A percentile compares a stretch with the other conserved stretches of the same genome.
Evolutionary conservation across 2,888 invertebrate genomes (phyloP).

Genomic region (Carcina quercana): DNA sequence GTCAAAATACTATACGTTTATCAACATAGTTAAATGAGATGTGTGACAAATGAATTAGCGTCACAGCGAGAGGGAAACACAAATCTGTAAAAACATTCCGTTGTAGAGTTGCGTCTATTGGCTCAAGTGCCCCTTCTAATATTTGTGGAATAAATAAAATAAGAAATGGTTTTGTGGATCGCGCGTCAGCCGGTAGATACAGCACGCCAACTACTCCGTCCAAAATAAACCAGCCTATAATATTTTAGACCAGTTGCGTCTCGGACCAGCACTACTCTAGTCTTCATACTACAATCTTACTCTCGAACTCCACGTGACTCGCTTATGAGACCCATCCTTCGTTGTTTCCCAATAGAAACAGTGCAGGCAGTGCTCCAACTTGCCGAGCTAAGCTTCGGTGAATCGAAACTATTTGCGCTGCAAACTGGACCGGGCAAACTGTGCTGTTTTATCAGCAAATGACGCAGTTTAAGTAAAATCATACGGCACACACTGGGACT

Average conservation of each 20-base stretch:
- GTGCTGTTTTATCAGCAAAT: constrained; percentile 30
- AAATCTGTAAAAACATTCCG: constrained; percentile 1
- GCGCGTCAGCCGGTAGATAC: constrained; percentile 46
- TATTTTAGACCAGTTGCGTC: no score
- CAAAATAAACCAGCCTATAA: constrained; percentile 58
- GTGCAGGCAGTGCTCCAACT: no score
- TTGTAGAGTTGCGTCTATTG: constrained; percentile 1
- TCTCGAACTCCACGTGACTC: no score
- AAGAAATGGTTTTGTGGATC: constrained; percentile 32
- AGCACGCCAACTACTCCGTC: constrained; percentile 54
- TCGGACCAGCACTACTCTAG: no score
- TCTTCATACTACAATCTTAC: no score
- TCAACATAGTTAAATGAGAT: constrained; percentile 10
- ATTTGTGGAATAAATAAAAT: constrained; percentile 24
- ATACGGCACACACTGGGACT: constrained; percentile 22
- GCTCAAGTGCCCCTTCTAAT: constrained; percentile 3
- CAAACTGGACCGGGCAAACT: constrained; percentile 23
- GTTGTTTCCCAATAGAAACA: no score
- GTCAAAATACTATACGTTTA: no score
- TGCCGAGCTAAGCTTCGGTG: no score
- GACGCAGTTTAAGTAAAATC: no score
- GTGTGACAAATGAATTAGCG: constrained; percentile 20
- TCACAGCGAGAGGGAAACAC: constrained; percentile 14
- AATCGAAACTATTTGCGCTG: constrained; percentile 19
- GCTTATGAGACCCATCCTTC: constrained; percentile 17